Evolutionary conservation across 2,797 vertebrate species (phyloP).

Genomic region (Crenichthys baileyi): DNA sequence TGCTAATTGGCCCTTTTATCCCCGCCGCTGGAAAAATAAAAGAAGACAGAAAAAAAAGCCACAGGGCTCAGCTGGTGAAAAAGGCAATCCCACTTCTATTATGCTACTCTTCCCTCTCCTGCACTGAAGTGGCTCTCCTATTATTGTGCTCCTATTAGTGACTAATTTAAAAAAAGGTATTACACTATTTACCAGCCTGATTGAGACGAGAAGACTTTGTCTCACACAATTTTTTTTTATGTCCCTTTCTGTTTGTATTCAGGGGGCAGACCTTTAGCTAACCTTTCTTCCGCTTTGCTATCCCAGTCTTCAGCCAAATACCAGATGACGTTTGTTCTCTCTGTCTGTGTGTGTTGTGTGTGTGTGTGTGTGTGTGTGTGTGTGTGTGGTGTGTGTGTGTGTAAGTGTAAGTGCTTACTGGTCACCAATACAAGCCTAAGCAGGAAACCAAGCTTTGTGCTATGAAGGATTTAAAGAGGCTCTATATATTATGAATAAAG

Average conservation of each 20-base stretch:
- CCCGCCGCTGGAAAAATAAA: neutral
- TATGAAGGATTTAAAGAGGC: constrained; percentile 19
- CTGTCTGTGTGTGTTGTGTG: no score
- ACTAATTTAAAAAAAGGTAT: constrained; percentile 74
- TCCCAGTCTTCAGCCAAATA: constrained; percentile 25
- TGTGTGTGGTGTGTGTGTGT: neutral
- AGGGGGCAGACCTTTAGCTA: constrained; percentile 45
- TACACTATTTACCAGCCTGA: constrained; percentile 74
- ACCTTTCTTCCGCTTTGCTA: constrained; percentile 40
- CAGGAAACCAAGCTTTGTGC: constrained; percentile 18
- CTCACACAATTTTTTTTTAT: constrained; percentile 49
- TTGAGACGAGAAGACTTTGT: constrained; percentile 69
- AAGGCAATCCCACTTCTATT: constrained; percentile 77
- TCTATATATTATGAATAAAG: neutral
- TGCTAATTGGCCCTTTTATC: constrained; percentile 62
- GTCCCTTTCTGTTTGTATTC: constrained; percentile 35
- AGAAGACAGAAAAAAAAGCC: constrained; percentile 33
- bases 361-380: no score
- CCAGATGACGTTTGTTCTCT: constrained; percentile 16
- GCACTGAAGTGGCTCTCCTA: constrained; percentile 58
- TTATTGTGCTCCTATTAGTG: constrained; percentile 70
- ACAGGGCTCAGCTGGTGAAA: constrained; percentile 61
- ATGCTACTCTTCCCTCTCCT: constrained; percentile 59
- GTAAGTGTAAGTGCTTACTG: neutral
- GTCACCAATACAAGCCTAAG: constrained; percentile 16